These are phyloP conservation scores for Dufourea novaeangliae DNA, from an alignment of 1,140 invertebrate genomes.

Conservation along the genomic window DNA sequence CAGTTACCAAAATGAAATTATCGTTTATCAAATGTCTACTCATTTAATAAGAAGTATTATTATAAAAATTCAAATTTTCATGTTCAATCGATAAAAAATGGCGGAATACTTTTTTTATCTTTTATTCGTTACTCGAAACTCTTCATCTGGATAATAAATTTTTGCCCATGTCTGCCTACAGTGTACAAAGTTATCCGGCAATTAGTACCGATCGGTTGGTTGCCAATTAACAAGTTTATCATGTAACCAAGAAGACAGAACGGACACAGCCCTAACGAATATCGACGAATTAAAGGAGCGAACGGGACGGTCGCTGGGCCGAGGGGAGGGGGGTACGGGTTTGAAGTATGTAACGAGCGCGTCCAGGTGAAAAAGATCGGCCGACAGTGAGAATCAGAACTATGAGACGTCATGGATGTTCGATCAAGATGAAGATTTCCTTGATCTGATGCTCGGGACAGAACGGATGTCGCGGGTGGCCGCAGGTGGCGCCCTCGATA, in stretches of 20 bases:
- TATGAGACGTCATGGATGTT: constrained; percentile 69
- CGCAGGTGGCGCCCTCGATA: constrained; percentile 79
- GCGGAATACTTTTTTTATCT: no score
- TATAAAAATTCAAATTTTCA: no score
- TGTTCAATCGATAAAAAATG: no score
- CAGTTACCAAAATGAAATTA: no score
- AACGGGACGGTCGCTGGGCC: not conserved
- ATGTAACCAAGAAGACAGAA: not conserved
- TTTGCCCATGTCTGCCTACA: no score
- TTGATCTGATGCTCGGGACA: constrained; percentile 68
- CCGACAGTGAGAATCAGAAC: constrained; percentile 66
- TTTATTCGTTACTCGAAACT: no score
- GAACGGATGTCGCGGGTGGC: constrained; percentile 77
- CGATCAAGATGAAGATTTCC: constrained; percentile 78
- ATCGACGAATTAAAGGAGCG: not conserved
- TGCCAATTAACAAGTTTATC: not conserved
- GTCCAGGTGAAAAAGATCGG: constrained; percentile 61
- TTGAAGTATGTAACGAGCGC: constrained; percentile 39
- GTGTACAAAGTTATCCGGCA: not conserved
- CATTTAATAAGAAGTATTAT: no score
- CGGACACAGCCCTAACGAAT: not conserved
- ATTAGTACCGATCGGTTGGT: not conserved
- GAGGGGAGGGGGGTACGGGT: not conserved
- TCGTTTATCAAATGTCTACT: no score
- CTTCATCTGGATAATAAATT: no score